Evolutionary conservation across 2,797 vertebrate genomes (phyloP), one percentile per base, ranked within the genome.

Genomic region (Bovichtus variegatus): DNA sequence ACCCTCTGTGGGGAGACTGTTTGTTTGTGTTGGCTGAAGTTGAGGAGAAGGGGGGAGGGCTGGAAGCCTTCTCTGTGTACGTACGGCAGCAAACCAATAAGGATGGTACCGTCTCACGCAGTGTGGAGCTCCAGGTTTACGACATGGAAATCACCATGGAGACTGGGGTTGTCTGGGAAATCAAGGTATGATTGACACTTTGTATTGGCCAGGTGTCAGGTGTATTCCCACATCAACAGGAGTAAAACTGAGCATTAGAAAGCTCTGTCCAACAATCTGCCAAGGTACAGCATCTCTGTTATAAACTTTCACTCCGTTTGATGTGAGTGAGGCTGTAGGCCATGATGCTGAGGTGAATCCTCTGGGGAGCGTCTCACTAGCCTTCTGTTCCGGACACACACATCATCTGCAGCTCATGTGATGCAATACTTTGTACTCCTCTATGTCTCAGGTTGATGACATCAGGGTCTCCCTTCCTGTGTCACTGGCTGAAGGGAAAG

Each of bases 1-100:
- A 71, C 78, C 71, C 78, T 71, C 40, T 84, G 66, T 59, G 8
- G 61, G 82, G 82, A 44, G 19, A 81, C 62, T 84, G 82, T 47
- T 6, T 40, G 51, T 81, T 81, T 66, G 36, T 1, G 2, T 46
- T 84, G 65, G 61, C 78, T 34, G 65, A 59, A 19, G 71, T 84
- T 51, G 25, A 70, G 29, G 38, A 50, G 64, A 58, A 44, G 1
- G 55, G 66, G 1, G 29, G n/a, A 44, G 38, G 34, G 36, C 8
- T 18, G 40, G n/a, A 15, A 18, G 10, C 38, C 31, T 84, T 62
- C 58, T 63, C 74, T 5, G 57, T 81, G n/a, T n/a, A 23, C 13
- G 31, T 84, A 23, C 13, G 21, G 21, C 82, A 84, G 63, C 21
- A 63, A 16, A 69, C 60, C 8, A 2, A 1, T 4, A 53, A 64